Evolutionary conservation across 2,797 vertebrate genomes (phyloP).

Genomic region (Crocidura indochinensis): DNA sequence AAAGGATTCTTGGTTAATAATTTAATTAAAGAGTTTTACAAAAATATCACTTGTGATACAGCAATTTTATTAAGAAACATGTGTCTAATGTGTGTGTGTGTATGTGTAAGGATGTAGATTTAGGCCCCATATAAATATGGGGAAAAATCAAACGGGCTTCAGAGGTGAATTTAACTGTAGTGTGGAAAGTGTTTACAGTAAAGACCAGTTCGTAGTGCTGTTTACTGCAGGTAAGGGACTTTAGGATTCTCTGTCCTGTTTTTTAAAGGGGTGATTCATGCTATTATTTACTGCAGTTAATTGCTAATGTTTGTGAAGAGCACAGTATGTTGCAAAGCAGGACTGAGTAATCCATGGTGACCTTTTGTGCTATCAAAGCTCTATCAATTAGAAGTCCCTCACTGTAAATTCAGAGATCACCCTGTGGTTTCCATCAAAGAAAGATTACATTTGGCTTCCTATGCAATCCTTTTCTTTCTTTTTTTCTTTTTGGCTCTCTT

Average conservation of each 20-base stretch:
- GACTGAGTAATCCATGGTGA: conserved; percentile 82
- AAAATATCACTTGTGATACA: conserved; percentile 54
- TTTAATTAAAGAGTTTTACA: conserved; percentile 79
- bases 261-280: conserved; percentile 78
- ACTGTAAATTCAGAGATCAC: conserved; percentile 83
- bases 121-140: neutral
- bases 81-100: conserved; percentile 27
- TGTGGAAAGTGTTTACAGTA: conserved; percentile 70
- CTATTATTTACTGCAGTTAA: conserved; percentile 79
- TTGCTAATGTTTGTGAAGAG: conserved; percentile 81
- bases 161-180: conserved; percentile 65
- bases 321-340: conserved; percentile 83
- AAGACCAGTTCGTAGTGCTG: conserved; percentile 73
- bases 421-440: conserved; percentile 75
- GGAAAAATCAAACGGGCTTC: conserved; percentile 60
- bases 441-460: conserved; percentile 76
- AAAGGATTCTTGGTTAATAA: conserved; percentile 81
- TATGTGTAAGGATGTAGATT: conserved; percentile 1
- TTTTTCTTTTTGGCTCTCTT: conserved; percentile 47
- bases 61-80: conserved; percentile 60
- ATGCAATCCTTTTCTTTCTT: conserved; percentile 43
- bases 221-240: conserved; percentile 71
- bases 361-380: conserved; percentile 83
- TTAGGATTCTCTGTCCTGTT: conserved; percentile 67
- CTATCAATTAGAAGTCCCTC: conserved; percentile 82